Conservation (phyloP, 64 coral and sea anemone species). For the Pocillopora damicornis region DNA sequence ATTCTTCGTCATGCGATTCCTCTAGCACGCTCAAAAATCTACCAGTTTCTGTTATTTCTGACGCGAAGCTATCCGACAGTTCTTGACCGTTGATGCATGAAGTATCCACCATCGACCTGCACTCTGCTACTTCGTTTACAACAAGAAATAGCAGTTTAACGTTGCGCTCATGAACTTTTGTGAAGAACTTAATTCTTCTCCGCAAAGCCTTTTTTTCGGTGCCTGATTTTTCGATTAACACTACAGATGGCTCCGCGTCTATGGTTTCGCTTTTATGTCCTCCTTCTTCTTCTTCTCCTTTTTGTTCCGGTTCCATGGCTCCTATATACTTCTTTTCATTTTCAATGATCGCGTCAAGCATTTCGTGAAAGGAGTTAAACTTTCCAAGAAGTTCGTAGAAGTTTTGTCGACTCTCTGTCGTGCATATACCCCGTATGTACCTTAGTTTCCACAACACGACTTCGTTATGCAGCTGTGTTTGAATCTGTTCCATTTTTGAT, state of each 20-base stretch:
- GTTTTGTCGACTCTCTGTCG: constrained; percentile 22
- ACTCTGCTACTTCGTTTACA: constrained; percentile 16
- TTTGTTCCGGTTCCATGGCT: background rate
- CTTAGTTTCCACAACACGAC: constrained; percentile 47
- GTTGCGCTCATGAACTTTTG: constrained; percentile 15
- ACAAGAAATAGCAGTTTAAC: background rate
- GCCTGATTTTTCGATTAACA: background rate
- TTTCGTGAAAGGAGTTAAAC: constrained; percentile 22
- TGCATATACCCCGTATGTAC: constrained; percentile 36
- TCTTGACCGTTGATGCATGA: background rate
- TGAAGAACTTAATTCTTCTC: constrained; percentile 5
- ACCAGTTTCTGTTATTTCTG: background rate
- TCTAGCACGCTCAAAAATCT: background rate
- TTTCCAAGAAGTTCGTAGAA: constrained; percentile 19
- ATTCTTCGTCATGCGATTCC: background rate
- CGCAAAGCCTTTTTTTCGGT: background rate
- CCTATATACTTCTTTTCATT: background rate
- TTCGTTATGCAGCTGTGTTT: constrained; percentile 56
- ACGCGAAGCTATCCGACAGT: background rate
- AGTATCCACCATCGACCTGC: constrained; percentile 16
- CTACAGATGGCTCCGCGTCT: background rate
- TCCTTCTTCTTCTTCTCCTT: too few species aligned
- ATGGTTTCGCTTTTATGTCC: background rate
- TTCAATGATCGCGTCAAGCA: constrained; percentile 37
- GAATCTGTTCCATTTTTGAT: constrained; percentile 38